These are phyloP conservation scores for Balanococcus diminutus DNA, from an alignment of 2,888 invertebrate genomes.

Conservation along the genomic window DNA sequence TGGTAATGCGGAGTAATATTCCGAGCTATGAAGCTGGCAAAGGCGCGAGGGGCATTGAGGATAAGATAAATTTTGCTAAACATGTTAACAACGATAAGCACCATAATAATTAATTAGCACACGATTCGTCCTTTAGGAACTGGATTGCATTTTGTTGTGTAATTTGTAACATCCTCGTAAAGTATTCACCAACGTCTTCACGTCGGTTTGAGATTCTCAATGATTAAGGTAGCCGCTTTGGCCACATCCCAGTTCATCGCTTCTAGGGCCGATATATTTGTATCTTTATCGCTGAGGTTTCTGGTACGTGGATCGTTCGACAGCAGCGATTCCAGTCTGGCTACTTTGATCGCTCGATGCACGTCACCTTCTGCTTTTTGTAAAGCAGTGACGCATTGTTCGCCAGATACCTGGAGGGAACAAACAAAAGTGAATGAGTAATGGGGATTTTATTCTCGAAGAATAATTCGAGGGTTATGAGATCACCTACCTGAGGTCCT, in stretches of 20 bases:
- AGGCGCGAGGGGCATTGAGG: neutral
- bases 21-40: neutral
- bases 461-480: neutral
- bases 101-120: neutral
- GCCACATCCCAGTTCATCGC: slow-evolving; percentile 71
- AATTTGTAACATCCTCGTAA: neutral
- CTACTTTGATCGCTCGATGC: slow-evolving; percentile 83
- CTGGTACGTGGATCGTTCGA: slow-evolving; percentile 58
- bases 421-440: slow-evolving; percentile 55
- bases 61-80: neutral
- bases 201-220: slow-evolving; percentile 59
- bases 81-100: neutral
- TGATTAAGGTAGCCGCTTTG: slow-evolving; percentile 70
- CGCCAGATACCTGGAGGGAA: slow-evolving; percentile 68
- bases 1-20: neutral
- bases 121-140: neutral
- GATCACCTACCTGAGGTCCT: slow-evolving; percentile 68
- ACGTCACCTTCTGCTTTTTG: slow-evolving; percentile 89
- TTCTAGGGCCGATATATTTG: slow-evolving; percentile 64
- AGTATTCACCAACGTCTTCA: neutral
- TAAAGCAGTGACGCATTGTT: slow-evolving; percentile 79
- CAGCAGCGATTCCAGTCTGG: slow-evolving; percentile 68
- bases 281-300: slow-evolving; percentile 54
- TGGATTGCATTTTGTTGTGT: neutral
- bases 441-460: neutral